Evolutionary conservation across 2,113 vertebrate genomes (phyloP).

Genomic region (Lichenostomus cassidix): DNA sequence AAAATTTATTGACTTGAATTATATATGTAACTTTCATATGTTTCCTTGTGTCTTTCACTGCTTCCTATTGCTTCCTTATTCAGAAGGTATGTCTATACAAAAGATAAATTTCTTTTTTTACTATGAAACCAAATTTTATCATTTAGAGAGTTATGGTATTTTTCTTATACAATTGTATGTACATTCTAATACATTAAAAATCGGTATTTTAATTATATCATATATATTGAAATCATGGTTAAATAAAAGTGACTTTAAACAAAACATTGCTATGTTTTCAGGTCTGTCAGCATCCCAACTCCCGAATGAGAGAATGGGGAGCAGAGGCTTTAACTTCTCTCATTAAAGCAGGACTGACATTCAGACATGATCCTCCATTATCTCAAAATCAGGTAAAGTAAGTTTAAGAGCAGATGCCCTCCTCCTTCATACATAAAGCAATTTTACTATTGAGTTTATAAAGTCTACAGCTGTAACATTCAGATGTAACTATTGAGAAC

Average conservation of each 20-base stretch:
- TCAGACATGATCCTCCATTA: slow-evolving; percentile 90
- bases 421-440: background rate
- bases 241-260: background rate
- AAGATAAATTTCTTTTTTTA: background rate
- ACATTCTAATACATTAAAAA: background rate
- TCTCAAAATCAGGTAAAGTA: slow-evolving; percentile 91
- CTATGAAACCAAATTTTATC: background rate
- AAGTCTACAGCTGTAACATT: background rate
- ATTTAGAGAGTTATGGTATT: background rate
- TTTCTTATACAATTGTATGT: background rate
- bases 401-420: background rate
- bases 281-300: slow-evolving; percentile 98
- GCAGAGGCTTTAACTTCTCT: slow-evolving; percentile 95
- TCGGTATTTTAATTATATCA: background rate
- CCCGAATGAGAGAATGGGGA: slow-evolving; percentile 98
- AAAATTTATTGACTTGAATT: slow-evolving; percentile 37
- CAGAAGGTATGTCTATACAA: slow-evolving; percentile 93
- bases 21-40: slow-evolving; percentile 72
- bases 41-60: slow-evolving; percentile 79
- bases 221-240: background rate
- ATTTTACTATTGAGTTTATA: background rate
- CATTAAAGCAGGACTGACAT: slow-evolving; percentile 93
- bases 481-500: background rate
- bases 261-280: slow-evolving; percentile 50
- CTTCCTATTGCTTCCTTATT: slow-evolving; percentile 83